Evolutionary conservation across 2,113 vertebrate species (phyloP), one percentile per base, ranked within the genome.

Genomic region (Barnardius zonarius): DNA sequence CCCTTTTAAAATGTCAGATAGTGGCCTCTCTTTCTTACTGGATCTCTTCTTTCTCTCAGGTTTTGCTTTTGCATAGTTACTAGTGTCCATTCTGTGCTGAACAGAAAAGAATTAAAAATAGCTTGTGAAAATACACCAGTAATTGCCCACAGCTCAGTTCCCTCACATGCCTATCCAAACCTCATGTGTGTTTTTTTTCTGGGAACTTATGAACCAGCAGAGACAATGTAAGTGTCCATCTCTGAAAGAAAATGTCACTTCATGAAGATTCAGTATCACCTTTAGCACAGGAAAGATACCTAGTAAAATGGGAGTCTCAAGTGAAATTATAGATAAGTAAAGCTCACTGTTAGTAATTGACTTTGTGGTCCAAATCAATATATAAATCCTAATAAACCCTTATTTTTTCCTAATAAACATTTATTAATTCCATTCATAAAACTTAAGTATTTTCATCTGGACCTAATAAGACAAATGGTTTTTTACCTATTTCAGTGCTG

Each of bases 1-100:
- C 94, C 96, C 96, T 97, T 97, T 97, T 77, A 41, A 97, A 97
- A 97, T 97, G 96, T 96, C 96, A 97, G 86, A 66, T 46, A 93
- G 81, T 90, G 90, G 93, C 84, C 92, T 96, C 86, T 80, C 52
- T 95, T 95, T 77, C 82, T 92, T 73, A 41, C 80, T 84, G 81
- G 75, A 91, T 86, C 89, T 85, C 90, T 85, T 86, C 61, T 90
- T 93, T 49, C 85, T 88, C 72, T 82, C 55, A 62, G 44, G 24
- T 90, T 96, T 88, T 93, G 68, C 57, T 93, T 70, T 89, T 92
- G 44, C 57, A 15, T 37, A 22, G 83, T 83, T 77, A 12, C 55
- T 73, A 16, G 1, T 54, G 41, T 62, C 87, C 5, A 1, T 63
- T 83, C 39, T 89, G 30, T 52, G 73, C 61, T 48, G 57, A 89